These are phyloP conservation scores for Nematopogon swammerdamellus DNA, from an alignment of 2,888 invertebrate genomes.

Conservation along the genomic window DNA sequence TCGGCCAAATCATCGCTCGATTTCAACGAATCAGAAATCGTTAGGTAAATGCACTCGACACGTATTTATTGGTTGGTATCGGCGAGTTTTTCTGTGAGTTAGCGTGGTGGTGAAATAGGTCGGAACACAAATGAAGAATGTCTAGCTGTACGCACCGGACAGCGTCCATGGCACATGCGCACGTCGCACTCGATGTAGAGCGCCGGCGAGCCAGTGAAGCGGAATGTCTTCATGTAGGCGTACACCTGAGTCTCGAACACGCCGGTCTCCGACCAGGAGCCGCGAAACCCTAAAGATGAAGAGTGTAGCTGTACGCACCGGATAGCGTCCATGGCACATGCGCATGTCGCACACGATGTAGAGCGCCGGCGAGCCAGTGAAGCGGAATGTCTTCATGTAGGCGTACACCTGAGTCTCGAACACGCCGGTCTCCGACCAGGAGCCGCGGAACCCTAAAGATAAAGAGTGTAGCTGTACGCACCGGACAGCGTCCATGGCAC, in stretches of 20 bases:
- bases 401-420: constrained; percentile 83
- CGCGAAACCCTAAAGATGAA: too few species aligned
- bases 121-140: constrained; percentile 1
- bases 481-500: constrained; percentile 70
- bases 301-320: too few species aligned
- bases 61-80: too few species aligned
- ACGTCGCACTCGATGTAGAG: constrained; percentile 89
- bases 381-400: constrained; percentile 81
- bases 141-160: constrained; percentile 82
- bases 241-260: constrained; percentile 80
- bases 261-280: constrained; percentile 75
- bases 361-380: constrained; percentile 78
- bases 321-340: constrained; percentile 90
- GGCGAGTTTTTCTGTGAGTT: too few species aligned
- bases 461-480: constrained; percentile 23
- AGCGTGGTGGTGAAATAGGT: too few species aligned
- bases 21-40: too few species aligned
- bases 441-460: constrained; percentile 62
- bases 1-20: too few species aligned
- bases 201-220: constrained; percentile 81
- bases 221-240: constrained; percentile 81
- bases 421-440: constrained; percentile 74
- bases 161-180: constrained; percentile 85
- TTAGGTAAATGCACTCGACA: too few species aligned
- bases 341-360: constrained; percentile 90